Conservation (phyloP, 2,797 vertebrate species). For the Pristis pectinata region DNA sequence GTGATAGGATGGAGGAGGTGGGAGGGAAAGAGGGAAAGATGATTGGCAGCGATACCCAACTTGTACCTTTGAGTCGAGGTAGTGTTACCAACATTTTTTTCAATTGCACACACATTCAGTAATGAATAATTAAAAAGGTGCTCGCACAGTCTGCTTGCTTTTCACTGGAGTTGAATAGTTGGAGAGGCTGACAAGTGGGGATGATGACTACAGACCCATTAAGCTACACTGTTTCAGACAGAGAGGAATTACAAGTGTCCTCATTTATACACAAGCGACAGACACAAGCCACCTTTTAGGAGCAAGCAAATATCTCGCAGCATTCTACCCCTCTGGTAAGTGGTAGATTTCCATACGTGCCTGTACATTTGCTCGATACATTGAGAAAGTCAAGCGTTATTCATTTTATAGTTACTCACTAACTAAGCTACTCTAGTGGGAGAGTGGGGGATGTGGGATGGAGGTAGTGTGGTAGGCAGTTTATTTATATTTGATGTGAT, state of each 20-base stretch:
- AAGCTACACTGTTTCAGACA: slow-evolving; percentile 51
- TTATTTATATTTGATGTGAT: background rate
- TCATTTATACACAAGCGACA: background rate
- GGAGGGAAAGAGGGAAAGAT: background rate
- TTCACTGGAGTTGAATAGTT: slow-evolving; percentile 60
- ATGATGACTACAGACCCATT: slow-evolving; percentile 58
- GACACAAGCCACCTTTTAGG: background rate
- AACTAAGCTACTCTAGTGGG: background rate
- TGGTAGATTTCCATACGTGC: background rate
- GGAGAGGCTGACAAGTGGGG: slow-evolving; percentile 58
- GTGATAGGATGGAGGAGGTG: background rate
- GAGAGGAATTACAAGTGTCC: slow-evolving; percentile 37
- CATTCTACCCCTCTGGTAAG: background rate
- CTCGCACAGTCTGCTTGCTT: slow-evolving; percentile 61
- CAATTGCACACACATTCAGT: slow-evolving; percentile 50
- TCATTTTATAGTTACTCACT: background rate
- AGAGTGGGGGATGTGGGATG: background rate
- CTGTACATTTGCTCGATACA: background rate
- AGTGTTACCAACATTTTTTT: slow-evolving; percentile 60
- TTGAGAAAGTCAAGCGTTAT: background rate
- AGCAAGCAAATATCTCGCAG: background rate
- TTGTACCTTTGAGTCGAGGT: slow-evolving; percentile 51
- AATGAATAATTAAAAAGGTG: slow-evolving; percentile 64
- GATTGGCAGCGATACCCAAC: background rate
- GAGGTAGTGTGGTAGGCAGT: background rate